Conservation (phyloP, 2,113 vertebrate species). For the Dendropsophus ebraccatus region DNA sequence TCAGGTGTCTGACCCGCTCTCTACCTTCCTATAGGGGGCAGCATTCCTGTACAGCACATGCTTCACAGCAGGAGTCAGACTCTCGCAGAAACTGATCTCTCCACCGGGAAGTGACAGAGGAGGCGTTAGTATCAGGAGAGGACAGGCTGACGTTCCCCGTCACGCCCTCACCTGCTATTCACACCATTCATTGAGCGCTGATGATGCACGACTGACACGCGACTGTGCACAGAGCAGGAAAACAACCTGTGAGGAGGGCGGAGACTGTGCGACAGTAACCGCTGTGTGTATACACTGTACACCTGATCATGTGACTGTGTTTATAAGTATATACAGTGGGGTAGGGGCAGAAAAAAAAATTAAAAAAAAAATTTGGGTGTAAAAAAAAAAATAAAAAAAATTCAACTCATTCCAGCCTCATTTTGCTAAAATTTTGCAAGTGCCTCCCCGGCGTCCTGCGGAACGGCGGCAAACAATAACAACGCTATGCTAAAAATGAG, state of each 20-base stretch:
- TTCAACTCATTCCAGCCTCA: too few relatives aligned
- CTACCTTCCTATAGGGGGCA: not conserved
- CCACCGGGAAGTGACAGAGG: not conserved
- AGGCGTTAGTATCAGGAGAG: not conserved
- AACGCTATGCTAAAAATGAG: too few relatives aligned
- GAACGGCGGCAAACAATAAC: too few relatives aligned
- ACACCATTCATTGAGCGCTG: not conserved
- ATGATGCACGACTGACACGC: conserved; percentile 4
- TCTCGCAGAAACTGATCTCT: conserved; percentile 9
- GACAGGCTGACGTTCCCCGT: not conserved
- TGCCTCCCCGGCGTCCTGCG: too few relatives aligned
- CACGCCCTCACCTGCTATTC: not conserved
- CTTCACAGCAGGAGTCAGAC: not conserved
- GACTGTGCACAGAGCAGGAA: not conserved
- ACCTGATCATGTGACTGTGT: too few relatives aligned
- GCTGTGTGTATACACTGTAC: not conserved
- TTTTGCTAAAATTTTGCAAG: too few relatives aligned
- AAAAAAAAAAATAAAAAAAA: too few relatives aligned
- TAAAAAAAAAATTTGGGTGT: too few relatives aligned
- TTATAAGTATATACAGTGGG: too few relatives aligned
- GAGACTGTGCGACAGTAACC: not conserved
- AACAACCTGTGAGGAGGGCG: not conserved
- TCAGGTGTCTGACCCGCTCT: not conserved
- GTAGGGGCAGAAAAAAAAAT: too few relatives aligned
- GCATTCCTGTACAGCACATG: not conserved